Conservation (phyloP, 1,140 invertebrate species). For the Scylla paramamosain region DNA sequence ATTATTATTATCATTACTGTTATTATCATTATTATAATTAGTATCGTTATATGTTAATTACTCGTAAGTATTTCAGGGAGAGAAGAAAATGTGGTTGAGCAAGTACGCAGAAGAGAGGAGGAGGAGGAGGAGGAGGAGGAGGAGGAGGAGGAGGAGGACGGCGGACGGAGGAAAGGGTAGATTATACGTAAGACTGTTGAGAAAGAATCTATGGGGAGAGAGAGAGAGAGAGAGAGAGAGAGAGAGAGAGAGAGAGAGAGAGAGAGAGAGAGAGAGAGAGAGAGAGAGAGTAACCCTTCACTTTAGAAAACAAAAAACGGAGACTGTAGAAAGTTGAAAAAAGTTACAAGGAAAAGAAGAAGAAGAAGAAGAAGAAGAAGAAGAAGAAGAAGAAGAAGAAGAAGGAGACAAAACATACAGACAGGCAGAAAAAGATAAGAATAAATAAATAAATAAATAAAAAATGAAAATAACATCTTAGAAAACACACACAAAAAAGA, state of each 20-base stretch:
- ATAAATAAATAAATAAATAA: neutral
- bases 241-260: neutral
- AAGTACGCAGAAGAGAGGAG: neutral
- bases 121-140: neutral
- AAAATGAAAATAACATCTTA: neutral
- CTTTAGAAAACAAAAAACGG: neutral
- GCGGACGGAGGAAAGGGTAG: no score
- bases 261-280: constrained; percentile 33
- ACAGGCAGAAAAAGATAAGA: neutral
- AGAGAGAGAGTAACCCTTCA: neutral
- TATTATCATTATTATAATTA: no score
- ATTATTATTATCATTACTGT: no score
- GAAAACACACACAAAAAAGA: neutral
- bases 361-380: neutral
- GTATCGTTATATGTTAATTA: no score
- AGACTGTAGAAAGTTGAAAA: neutral
- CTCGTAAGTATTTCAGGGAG: no score
- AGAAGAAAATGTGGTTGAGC: no score
- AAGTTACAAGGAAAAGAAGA: neutral
- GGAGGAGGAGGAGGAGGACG: neutral
- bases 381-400: neutral
- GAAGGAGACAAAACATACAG: neutral
- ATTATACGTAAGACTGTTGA: no score
- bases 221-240: neutral
- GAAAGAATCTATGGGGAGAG: neutral